Percentiles rank a stretch among this genome's conserved stretches.
Conservation (phyloP, 1,140 invertebrate genomes). For the Zaprionus inermis region DNA sequence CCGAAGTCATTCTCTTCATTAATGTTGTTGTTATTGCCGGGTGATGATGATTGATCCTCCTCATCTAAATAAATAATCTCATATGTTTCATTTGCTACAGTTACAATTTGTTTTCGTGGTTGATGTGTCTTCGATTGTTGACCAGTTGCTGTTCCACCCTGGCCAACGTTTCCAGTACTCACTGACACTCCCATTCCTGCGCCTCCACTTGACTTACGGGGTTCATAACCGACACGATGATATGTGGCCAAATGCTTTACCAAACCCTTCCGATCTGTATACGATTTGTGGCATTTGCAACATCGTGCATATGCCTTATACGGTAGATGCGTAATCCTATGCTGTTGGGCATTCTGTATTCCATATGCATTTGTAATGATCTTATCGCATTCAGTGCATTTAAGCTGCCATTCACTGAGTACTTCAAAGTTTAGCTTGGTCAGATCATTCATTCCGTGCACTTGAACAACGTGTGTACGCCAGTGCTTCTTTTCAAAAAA, state of each 20-base stretch:
- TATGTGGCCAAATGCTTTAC: slow-evolving; percentile 74
- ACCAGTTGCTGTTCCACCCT: neutral
- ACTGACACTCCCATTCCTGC: neutral
- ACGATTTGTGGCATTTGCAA: slow-evolving; percentile 72
- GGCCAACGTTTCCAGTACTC: too few relatives aligned
- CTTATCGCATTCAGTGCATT: slow-evolving; percentile 74
- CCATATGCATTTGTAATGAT: slow-evolving; percentile 81
- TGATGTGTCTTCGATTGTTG: slow-evolving; percentile 12
- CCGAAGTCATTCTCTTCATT: slow-evolving; percentile 72
- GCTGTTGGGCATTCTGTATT: slow-evolving; percentile 80
- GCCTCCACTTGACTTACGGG: slow-evolving; percentile 24
- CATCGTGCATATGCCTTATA: slow-evolving; percentile 75
- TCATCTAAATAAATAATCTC: slow-evolving; percentile 78
- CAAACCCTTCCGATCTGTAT: slow-evolving; percentile 77
- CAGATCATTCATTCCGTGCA: slow-evolving; percentile 72
- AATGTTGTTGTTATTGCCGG: slow-evolving; percentile 23
- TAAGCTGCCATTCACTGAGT: slow-evolving; percentile 70
- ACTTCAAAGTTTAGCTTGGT: slow-evolving; percentile 69
- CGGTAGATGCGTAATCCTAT: slow-evolving; percentile 74
- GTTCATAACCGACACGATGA: slow-evolving; percentile 62
- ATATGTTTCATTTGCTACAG: slow-evolving; percentile 68
- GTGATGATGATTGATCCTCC: slow-evolving; percentile 33
- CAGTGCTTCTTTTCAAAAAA: slow-evolving; percentile 78
- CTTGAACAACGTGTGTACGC: slow-evolving; percentile 73
- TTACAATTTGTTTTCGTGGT: slow-evolving; percentile 67